Conservation (phyloP, 2,113 vertebrate species). For the Aleadryas rufinucha region DNA sequence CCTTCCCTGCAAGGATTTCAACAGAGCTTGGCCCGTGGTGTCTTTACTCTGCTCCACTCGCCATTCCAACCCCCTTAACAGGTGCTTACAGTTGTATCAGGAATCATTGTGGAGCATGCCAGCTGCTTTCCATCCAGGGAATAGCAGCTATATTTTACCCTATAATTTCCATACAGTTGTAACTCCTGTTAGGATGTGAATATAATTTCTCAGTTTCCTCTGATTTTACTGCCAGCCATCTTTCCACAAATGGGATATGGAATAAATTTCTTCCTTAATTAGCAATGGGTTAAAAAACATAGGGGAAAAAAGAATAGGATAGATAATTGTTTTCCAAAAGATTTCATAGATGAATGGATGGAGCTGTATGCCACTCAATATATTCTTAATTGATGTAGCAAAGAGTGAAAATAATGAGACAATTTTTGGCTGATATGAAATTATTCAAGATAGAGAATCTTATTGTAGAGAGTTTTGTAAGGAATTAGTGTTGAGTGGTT, state of each 20-base stretch:
- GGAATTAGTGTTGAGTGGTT: neutral
- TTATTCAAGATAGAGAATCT: neutral
- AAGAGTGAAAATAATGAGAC: neutral
- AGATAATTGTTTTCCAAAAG: neutral
- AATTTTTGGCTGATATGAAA: neutral
- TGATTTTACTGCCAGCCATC: neutral
- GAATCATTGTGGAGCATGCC: neutral
- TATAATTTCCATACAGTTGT: accelerated
- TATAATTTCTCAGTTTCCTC: neutral
- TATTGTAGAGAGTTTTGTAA: neutral
- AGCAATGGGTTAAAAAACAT: neutral
- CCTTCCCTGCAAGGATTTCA: too few species aligned
- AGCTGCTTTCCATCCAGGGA: neutral
- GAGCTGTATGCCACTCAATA: neutral
- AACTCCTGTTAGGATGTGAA: neutral
- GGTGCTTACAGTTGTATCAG: neutral
- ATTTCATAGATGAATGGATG: neutral
- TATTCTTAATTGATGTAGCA: neutral
- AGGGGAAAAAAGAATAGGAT: too few species aligned
- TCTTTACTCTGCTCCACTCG: neutral
- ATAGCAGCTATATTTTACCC: neutral
- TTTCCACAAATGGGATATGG: neutral
- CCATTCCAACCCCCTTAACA: neutral
- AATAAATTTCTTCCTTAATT: neutral
- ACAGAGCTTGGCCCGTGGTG: too few species aligned